These are phyloP conservation scores for Colinus virginianus DNA, from an alignment of 2,113 vertebrate genomes.

Conservation along the genomic window DNA sequence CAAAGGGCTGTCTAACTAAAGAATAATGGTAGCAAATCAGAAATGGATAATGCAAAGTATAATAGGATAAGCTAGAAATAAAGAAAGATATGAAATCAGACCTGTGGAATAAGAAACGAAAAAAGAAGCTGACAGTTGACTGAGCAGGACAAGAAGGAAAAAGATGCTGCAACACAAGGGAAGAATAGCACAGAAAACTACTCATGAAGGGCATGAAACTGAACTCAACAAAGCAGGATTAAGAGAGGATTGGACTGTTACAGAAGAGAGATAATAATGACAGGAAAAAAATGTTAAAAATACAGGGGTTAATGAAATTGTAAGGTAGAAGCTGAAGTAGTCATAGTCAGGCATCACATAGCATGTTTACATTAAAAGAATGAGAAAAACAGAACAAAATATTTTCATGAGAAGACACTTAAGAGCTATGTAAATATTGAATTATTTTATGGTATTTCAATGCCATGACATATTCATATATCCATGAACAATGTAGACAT, in stretches of 20 bases:
- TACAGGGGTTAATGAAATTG: neutral
- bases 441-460: neutral
- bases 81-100: neutral
- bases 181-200: slow-evolving; percentile 10
- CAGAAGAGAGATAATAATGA: neutral
- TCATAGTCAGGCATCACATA: neutral
- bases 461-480: neutral
- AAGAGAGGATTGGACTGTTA: neutral
- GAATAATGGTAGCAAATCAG: neutral
- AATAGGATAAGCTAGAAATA: neutral
- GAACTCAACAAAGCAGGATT: slow-evolving; percentile 3
- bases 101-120: neutral
- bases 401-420: neutral
- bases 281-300: neutral
- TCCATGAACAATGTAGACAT: neutral
- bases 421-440: neutral
- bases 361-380: neutral
- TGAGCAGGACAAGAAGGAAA: neutral
- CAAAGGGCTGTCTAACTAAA: neutral
- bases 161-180: neutral
- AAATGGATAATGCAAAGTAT: neutral
- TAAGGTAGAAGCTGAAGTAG: neutral
- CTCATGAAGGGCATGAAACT: neutral
- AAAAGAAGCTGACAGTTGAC: neutral
- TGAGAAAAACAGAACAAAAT: neutral